Base-by-base conservation (phyloP, 2,797 vertebrate species). In the Echiichthys vipera region DNA sequence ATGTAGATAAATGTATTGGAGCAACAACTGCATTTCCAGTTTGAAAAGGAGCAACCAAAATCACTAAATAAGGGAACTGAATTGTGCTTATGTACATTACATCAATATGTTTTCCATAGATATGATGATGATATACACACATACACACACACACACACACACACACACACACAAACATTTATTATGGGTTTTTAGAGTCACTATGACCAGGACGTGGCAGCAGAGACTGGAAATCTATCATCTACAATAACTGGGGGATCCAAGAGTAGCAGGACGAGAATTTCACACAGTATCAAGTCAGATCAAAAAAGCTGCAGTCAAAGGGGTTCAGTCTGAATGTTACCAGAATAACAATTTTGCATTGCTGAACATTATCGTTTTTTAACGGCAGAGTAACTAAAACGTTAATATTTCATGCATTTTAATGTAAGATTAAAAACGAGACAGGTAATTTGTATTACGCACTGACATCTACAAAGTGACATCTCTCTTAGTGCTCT, bases 121-220 rank as follows among this genome's bases (percentile, higher is more conserved):
- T n/a, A n/a, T n/a, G n/a, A n/a, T n/a, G n/a, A n/a, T n/a, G n/a
- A n/a, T n/a, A n/a, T n/a, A n/a, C n/a, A n/a, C n/a, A n/a, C n/a
- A n/a, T n/a, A n/a, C 27, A 18, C 29, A 58, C 30, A 59, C 15
- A 77, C 11, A 34, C 25, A 17, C 7, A 30, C 27, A 18, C 29
- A 58, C 30, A 59, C 27, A 18, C 29, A 58, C 30, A 59, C 15
- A 77, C 11, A 34, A 20, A 17, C 7, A 30, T 5, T 65, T 22
- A 13, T 65, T 6, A 18, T 36, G 12, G 20, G 34, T 22, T 50
- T 59, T 47, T 4, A 24, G 29, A 46, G 36, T 59, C 43, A 20
- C 49, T 62, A 13, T 74, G 63, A 22, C 80, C 80, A 85, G 71
- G 24, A 74, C 34, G 70, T 81, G 80, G 71, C 65, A 82, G 72